Conservation (phyloP, 37 sponge, comb jelly and placozoan species). For the Aplysina aerophoba region DNA sequence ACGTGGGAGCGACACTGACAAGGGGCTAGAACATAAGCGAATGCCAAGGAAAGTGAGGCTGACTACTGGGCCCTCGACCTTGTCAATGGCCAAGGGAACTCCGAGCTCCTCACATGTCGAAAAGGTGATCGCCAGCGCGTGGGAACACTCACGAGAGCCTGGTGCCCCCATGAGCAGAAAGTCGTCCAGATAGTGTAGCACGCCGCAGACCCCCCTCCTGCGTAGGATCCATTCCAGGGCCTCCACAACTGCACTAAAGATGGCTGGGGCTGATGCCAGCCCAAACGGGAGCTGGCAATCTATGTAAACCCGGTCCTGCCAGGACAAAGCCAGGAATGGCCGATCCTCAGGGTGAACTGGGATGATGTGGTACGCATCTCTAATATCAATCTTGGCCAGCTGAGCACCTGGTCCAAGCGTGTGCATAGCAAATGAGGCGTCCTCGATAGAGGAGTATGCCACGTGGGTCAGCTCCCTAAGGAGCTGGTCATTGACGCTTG, state of each 20-base stretch:
- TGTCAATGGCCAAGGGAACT: slow-evolving; percentile 18
- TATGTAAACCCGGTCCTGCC: slow-evolving; percentile 18
- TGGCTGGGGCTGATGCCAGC: slow-evolving; percentile 24
- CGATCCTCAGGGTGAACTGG: slow-evolving; percentile 22
- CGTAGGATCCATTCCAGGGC: slow-evolving; percentile 32
- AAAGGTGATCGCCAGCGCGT: not conserved
- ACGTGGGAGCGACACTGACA: not conserved
- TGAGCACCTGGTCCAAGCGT: not conserved
- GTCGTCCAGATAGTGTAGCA: slow-evolving; percentile 19
- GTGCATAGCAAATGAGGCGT: not conserved
- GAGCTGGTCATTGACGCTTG: slow-evolving; percentile 9
- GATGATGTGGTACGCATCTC: not conserved
- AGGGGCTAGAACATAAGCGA: not conserved
- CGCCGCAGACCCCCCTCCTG: not conserved
- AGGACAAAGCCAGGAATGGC: slow-evolving; percentile 8
- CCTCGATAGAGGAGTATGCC: slow-evolving; percentile 5
- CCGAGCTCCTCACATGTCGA: slow-evolving; percentile 4
- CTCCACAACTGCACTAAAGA: slow-evolving; percentile 11
- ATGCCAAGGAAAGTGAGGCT: slow-evolving; percentile 17
- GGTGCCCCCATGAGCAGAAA: slow-evolving; percentile 13
- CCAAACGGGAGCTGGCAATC: slow-evolving; percentile 29
- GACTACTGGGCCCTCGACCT: slow-evolving; percentile 5
- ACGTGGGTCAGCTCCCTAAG: slow-evolving; percentile 28
- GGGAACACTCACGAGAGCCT: not conserved
- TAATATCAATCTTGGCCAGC: slow-evolving; percentile 27